Percentiles rank a stretch among this genome's conserved stretches.
Evolutionary conservation across 2,113 vertebrate genomes (phyloP).

Genomic region (Rhinoderma darwinii): DNA sequence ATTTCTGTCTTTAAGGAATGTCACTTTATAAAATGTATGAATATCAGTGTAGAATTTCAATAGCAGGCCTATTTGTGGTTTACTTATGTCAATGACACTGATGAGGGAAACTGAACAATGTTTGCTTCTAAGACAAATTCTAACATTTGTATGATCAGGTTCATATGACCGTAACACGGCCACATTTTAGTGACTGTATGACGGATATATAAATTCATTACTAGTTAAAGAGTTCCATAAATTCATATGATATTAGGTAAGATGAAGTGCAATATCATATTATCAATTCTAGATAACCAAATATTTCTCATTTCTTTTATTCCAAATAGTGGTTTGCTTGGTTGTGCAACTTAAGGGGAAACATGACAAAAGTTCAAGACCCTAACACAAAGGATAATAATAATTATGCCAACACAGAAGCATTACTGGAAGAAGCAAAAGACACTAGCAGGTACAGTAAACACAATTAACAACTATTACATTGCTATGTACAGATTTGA

Average conservation of each 20-base stretch:
- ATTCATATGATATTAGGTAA: neutral
- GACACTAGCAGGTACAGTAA: neutral
- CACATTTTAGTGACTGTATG: neutral
- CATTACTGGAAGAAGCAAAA: neutral
- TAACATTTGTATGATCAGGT: neutral
- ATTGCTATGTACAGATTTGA: neutral
- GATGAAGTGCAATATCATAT: neutral
- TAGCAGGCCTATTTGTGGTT: too few species aligned
- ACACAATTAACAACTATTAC: neutral
- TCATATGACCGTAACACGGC: neutral
- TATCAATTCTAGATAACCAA: neutral
- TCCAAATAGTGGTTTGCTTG: neutral
- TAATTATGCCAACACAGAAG: neutral
- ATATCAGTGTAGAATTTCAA: too few species aligned
- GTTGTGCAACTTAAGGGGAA: neutral
- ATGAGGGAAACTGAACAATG: too few species aligned
- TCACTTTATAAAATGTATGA: too few species aligned
- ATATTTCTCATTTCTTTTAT: neutral
- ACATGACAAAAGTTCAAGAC: neutral
- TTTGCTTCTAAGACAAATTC: neutral
- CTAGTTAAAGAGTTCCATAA: neutral
- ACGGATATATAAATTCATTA: neutral
- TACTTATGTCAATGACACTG: too few species aligned
- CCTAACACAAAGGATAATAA: neutral
- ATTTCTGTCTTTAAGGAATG: too few species aligned